Evolutionary conservation across 2,113 vertebrate genomes (phyloP).

Genomic region (Morone chrysops): DNA sequence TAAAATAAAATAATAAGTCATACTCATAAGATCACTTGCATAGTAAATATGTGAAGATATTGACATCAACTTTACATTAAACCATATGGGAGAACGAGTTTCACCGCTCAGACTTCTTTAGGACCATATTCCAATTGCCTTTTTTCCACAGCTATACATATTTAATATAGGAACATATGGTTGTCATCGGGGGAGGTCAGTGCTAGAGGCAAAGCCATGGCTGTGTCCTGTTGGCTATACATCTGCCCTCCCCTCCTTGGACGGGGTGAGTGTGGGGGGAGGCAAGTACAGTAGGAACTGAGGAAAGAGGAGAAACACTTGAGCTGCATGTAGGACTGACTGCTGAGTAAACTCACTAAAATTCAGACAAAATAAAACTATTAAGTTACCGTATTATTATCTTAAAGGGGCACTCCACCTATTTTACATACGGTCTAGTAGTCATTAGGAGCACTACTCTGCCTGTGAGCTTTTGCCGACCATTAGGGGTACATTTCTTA

Average conservation of each 20-base stretch:
- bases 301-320: slow-evolving; percentile 1
- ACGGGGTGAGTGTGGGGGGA: background rate
- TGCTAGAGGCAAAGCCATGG: slow-evolving; percentile 47
- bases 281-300: background rate
- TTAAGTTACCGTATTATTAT: background rate
- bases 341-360: background rate
- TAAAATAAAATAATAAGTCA: background rate
- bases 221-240: slow-evolving; percentile 57
- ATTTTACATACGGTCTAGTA: background rate
- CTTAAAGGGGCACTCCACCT: background rate
- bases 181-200: slow-evolving; percentile 72
- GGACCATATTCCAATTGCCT: slow-evolving; percentile 25
- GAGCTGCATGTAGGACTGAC: background rate
- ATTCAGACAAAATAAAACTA: background rate
- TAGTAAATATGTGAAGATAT: background rate
- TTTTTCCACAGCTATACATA: slow-evolving; percentile 63
- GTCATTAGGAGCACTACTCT: background rate
- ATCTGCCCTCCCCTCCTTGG: slow-evolving; percentile 49
- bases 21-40: background rate
- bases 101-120: slow-evolving; percentile 6
- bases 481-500: background rate
- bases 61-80: slow-evolving; percentile 34
- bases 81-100: slow-evolving; percentile 14
- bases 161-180: slow-evolving; percentile 74
- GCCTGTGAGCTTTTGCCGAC: background rate